Conservation (phyloP, 2,888 invertebrate genomes). For the Frankliniella fusca region DNA sequence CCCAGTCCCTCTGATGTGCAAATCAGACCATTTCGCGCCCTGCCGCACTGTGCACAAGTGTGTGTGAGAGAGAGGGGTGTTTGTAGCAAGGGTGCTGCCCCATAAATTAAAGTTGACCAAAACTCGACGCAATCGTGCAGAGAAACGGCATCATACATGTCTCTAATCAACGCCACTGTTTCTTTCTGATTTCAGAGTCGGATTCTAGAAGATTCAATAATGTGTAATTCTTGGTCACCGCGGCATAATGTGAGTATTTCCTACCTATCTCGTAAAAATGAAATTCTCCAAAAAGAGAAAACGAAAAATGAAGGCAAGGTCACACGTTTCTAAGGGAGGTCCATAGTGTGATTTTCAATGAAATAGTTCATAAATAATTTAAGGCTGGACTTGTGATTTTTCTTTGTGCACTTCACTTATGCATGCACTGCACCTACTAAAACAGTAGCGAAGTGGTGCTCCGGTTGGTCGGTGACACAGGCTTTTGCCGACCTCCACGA, state of each 20-base stretch:
- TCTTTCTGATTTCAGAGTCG: constrained; percentile 70
- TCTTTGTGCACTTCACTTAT: too few relatives aligned
- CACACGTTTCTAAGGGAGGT: neutral
- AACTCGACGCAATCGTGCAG: too few relatives aligned
- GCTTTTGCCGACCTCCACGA: too few relatives aligned
- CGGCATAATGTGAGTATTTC: constrained; percentile 78
- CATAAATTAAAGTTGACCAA: too few relatives aligned
- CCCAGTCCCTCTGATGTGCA: neutral
- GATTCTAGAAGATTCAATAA: constrained; percentile 82
- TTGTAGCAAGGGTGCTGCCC: too few relatives aligned
- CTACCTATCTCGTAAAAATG: neutral
- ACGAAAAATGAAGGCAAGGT: neutral
- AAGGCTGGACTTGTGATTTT: neutral
- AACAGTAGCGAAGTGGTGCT: too few relatives aligned
- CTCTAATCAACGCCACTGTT: constrained; percentile 31
- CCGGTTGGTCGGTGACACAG: too few relatives aligned
- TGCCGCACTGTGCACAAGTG: too few relatives aligned
- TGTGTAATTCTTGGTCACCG: constrained; percentile 90
- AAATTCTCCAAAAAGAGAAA: neutral
- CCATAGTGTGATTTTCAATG: too few relatives aligned
- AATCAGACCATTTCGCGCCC: constrained; percentile 8
- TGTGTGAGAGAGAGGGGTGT: too few relatives aligned
- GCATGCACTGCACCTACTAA: too few relatives aligned
- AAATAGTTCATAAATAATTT: constrained; percentile 29
- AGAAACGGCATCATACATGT: neutral